Conservation (phyloP, 2,888 invertebrate genomes). For the Leptopilina drosophilae region DNA sequence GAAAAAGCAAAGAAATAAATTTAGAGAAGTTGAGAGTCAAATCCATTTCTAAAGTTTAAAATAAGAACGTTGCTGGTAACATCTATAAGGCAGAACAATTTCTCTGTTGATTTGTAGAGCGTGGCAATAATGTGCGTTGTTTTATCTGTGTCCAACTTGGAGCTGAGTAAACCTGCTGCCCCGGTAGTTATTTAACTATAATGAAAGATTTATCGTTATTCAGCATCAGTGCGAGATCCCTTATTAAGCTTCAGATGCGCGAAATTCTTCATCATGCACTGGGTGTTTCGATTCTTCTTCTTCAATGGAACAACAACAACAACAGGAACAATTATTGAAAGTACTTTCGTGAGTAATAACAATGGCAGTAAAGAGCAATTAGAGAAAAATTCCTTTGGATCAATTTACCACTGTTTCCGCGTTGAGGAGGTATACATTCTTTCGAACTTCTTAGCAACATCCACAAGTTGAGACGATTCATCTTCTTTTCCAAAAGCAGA, state of each 20-base stretch:
- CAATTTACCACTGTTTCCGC: slow-evolving; percentile 27
- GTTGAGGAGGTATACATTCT: slow-evolving; percentile 14
- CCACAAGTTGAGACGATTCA: slow-evolving; percentile 9
- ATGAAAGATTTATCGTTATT: slow-evolving; percentile 28
- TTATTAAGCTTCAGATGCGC: slow-evolving; percentile 1
- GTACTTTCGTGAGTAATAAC: neutral
- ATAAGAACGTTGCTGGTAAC: neutral
- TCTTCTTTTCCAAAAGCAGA: slow-evolving; percentile 14
- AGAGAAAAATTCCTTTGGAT: slow-evolving; percentile 4
- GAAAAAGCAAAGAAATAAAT: neutral
- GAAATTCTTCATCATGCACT: slow-evolving; percentile 2
- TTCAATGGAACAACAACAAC: neutral
- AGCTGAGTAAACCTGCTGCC: neutral
- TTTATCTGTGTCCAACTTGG: slow-evolving; percentile 64
- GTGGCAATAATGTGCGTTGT: slow-evolving; percentile 66
- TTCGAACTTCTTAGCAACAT: slow-evolving; percentile 4
- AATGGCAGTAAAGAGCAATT: slow-evolving; percentile 19
- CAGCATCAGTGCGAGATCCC: slow-evolving; percentile 5
- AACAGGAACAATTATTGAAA: neutral
- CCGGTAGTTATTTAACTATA: slow-evolving; percentile 19
- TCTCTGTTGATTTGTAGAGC: slow-evolving; percentile 74
- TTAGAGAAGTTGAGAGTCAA: neutral
- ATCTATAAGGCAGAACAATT: slow-evolving; percentile 56
- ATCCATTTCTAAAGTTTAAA: neutral
- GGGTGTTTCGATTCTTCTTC: slow-evolving; percentile 6